Evolutionary conservation across 2,113 vertebrate species (phyloP), one percentile per base, ranked within the genome.

Genomic region (Xyrauchen texanus): DNA sequence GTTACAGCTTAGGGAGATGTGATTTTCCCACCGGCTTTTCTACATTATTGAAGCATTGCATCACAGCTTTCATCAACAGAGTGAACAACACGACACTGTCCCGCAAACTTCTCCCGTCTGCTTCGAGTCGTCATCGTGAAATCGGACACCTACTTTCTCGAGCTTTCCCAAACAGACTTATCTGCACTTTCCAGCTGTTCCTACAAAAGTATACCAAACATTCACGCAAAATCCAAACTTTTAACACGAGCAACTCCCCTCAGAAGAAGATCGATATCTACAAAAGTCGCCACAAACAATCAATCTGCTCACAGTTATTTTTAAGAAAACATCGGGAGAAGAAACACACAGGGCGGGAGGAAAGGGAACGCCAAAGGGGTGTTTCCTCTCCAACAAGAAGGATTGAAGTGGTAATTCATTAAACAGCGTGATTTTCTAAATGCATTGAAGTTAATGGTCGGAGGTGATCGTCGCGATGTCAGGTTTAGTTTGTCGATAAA

Each of bases 71-170:
- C 15, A 81, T 81, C 75, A 70, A 42, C 79, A 64, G 53, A 34
- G 47, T 76, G 73, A 80, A 68, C 44, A 57, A 57, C 78, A 70
- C 63, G 11, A 67, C 73, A 66, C 79, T 44, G 49, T 76, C 69
- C 52, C 49, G 12, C 73, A 58, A 65, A 80, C 63, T 68, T 76
- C 70, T 81, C 62, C 85, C 89, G 88, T 91, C 90, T 91, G 90
- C 76, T 85, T 79, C 16, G 6, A 85, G 85, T 85, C 89, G 89
- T 88, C 86, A 78, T 76, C 74, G 63, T 86, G 91, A 88, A 92
- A 92, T 67, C 7, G 80, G 90, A 92, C 86, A 90, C 91, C 87
- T 8, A 46, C 49, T 1, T 81, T 84, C 81, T 76, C 90, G 87
- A 89, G 88, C 82, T 87, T 84, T 90, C 79, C 71, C 74, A 57